phyloP scores from a whole-genome alignment of 2,113 vertebrate species.

The Caloenas nicobarica region DNA sequence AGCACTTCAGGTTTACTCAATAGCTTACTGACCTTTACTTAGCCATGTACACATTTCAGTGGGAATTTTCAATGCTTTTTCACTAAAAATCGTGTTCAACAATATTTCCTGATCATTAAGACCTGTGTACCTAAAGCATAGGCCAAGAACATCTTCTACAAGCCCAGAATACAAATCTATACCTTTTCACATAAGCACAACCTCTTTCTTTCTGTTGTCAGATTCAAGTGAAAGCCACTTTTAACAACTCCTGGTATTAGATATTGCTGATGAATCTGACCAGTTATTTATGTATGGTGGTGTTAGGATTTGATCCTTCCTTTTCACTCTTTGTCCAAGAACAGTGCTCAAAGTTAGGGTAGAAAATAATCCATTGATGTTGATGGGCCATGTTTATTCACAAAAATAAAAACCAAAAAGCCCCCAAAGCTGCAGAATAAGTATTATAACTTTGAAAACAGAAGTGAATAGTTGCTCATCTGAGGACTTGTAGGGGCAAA shows the following conservation, averaged over 20 bases:
- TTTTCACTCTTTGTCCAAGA: background rate
- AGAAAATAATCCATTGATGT: background rate
- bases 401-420: background rate
- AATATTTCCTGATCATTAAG: slow-evolving; percentile 66
- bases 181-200: background rate
- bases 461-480: background rate
- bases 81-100: slow-evolving; percentile 66
- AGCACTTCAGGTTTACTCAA: slow-evolving; percentile 55
- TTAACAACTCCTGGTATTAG: background rate
- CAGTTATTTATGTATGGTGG: background rate
- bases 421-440: background rate
- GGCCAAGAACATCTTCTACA: background rate
- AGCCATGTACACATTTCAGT: slow-evolving; percentile 59
- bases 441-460: background rate
- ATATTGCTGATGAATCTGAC: background rate
- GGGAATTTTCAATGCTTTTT: slow-evolving; percentile 60
- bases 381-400: background rate
- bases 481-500: background rate
- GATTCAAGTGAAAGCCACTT: background rate
- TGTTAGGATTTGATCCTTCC: background rate
- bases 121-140: slow-evolving; percentile 52
- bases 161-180: slow-evolving; percentile 48
- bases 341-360: background rate
- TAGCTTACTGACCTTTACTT: slow-evolving; percentile 65
- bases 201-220: background rate